Base-by-base conservation (phyloP, 2,888 invertebrate species). In the Cryptus armator region DNA sequence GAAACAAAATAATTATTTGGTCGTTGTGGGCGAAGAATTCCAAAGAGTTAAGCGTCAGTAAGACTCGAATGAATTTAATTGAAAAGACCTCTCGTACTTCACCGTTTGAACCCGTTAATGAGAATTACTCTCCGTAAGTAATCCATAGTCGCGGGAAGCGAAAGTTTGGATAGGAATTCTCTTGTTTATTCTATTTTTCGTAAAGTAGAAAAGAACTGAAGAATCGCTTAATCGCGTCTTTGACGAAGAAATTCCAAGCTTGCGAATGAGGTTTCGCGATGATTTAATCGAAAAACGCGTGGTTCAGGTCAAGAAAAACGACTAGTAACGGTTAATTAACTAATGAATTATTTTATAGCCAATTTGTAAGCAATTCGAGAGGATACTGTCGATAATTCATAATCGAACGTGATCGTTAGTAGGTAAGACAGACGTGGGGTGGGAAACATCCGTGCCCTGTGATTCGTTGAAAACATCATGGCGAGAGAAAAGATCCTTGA, bases 401-500 rank as follows among this genome's bases (percentile, higher is more conserved):
- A 9, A 19, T 19, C 53, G 53, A 16, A 19, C 10, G 19, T 53
- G 53, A 19, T 53, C 53, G 53, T 53, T 19, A 53, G 53, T 19
- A 10, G 53, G 53, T 53, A 53, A 19, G 51, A 16, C 51, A n/a
- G 51, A 16, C 6, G 19, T 7, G 53, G n/a, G 53, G 53, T 2
- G 56, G 29, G 16, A 29, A 46, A 51, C 3, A 32, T 66, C 64
- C 66, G 19, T 19, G 53, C 2, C 37, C 53, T 53, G 71, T 29
- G 72, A 80, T 72, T 66, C 32, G 72, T 6, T 14, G 53, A 48
- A 53, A 16, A 56, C 16, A 9, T 12, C 2, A 12, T 3, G 24
- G 10, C 10, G 29, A 24, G 74, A 19, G 43, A 44, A 9, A 77
- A 74, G 68, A 84, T 84, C 71, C 75, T 79, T 74, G 75, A 84